These are phyloP conservation scores for Tipula helvola DNA, from an alignment of 2,888 invertebrate genomes.

Conservation along the genomic window DNA sequence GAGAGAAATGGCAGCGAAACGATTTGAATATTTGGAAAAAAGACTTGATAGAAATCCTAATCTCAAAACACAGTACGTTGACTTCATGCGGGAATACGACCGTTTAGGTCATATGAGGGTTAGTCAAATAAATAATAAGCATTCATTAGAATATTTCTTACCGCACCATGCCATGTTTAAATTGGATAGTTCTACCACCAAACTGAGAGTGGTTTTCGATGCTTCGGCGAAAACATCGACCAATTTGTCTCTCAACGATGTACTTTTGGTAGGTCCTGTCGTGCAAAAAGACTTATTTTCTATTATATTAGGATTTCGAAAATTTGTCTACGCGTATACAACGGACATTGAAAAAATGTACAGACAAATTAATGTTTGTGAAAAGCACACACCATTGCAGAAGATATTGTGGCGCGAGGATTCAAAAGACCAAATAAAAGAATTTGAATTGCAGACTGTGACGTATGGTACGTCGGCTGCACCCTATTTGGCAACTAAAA, in stretches of 20 bases:
- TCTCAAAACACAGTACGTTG: too few species aligned
- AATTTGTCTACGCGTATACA: slow-evolving; percentile 18
- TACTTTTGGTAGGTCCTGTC: slow-evolving; percentile 11
- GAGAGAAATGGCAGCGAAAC: not conserved
- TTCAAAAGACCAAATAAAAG: slow-evolving; percentile 11
- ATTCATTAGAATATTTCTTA: not conserved
- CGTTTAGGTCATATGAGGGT: not conserved
- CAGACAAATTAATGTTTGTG: slow-evolving; percentile 10
- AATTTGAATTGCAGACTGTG: slow-evolving; percentile 16
- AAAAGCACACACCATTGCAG: slow-evolving; percentile 16
- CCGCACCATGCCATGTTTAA: not conserved
- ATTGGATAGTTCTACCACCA: slow-evolving; percentile 7
- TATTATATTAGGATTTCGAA: slow-evolving; percentile 11
- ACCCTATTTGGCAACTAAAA: slow-evolving; percentile 17
- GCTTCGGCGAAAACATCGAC: not conserved
- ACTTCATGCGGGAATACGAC: not conserved
- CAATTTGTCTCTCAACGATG: slow-evolving; percentile 14
- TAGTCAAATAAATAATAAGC: too few species aligned
- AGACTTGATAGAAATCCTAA: too few species aligned
- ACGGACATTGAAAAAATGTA: slow-evolving; percentile 17
- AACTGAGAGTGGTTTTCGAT: slow-evolving; percentile 15
- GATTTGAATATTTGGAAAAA: too few species aligned
- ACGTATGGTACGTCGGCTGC: slow-evolving; percentile 17
- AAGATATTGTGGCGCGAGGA: slow-evolving; percentile 18
- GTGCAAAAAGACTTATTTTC: slow-evolving; percentile 12